Conservation (phyloP, 2,113 vertebrate species). For the Megaceryle torquata region DNA sequence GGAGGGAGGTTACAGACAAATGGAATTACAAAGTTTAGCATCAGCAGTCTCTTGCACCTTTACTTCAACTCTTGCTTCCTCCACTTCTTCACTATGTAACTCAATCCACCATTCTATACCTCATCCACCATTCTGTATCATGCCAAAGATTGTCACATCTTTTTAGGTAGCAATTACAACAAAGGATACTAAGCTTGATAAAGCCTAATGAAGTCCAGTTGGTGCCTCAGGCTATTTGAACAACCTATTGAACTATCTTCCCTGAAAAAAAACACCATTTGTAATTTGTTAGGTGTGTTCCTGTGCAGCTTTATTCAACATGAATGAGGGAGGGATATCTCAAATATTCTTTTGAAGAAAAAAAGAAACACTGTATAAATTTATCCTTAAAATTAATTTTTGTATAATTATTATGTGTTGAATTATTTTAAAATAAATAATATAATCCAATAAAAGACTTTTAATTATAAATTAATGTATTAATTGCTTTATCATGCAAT, state of each 20-base stretch:
- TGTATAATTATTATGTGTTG: neutral
- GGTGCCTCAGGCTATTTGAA: neutral
- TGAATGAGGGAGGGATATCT: neutral
- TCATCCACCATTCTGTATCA: neutral
- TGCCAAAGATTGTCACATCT: neutral
- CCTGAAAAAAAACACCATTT: neutral
- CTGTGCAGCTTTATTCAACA: neutral
- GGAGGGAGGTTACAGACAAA: neutral
- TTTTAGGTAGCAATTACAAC: neutral
- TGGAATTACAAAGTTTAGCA: neutral
- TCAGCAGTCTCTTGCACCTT: neutral
- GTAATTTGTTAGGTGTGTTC: neutral
- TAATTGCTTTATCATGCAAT: neutral
- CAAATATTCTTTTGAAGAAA: neutral
- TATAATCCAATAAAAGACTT: neutral
- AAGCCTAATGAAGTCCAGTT: neutral
- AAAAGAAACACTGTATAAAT: neutral
- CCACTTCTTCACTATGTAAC: rapidly evolving
- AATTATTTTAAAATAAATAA: neutral
- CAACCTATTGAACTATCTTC: neutral
- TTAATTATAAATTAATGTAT: neutral
- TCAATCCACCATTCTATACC: neutral
- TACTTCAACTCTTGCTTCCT: neutral
- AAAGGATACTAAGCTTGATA: neutral
- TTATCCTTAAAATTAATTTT: neutral